Conservation (phyloP, 2,113 vertebrate species). For the Holacanthus passer region DNA sequence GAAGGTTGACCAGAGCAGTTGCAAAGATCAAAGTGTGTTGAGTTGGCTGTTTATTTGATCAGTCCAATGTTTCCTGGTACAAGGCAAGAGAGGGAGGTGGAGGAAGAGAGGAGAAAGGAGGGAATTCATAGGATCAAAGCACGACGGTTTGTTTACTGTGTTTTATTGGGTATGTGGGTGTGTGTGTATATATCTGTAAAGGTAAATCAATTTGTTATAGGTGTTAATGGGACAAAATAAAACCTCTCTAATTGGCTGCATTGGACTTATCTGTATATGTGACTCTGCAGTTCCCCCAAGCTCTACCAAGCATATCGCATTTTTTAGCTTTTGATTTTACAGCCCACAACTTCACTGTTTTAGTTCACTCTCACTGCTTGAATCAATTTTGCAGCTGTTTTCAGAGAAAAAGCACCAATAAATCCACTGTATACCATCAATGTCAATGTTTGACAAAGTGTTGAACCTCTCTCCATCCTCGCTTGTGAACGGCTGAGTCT, state of each 20-base stretch:
- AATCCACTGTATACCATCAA: background rate
- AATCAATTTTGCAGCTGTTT: background rate
- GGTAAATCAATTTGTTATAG: background rate
- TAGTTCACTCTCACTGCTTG: background rate
- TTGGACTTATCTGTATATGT: too few relatives aligned
- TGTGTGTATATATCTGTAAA: background rate
- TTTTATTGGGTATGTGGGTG: background rate
- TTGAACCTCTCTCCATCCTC: too few relatives aligned
- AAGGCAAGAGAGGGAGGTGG: background rate
- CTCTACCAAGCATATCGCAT: background rate
- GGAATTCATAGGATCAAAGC: slow-evolving; percentile 55
- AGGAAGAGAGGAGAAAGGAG: slow-evolving; percentile 13
- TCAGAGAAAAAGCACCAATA: background rate
- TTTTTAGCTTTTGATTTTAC: background rate
- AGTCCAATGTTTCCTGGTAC: slow-evolving; percentile 45
- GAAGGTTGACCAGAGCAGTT: slow-evolving; percentile 4
- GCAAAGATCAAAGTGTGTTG: slow-evolving; percentile 50
- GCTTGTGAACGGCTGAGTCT: too few relatives aligned
- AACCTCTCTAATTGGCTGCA: too few relatives aligned
- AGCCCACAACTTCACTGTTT: background rate
- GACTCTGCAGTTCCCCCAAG: background rate
- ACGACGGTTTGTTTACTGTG: background rate
- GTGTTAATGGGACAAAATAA: background rate
- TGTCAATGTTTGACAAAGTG: too few relatives aligned
- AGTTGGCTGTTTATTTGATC: slow-evolving; percentile 44